Evolutionary conservation across 2,888 invertebrate species (phyloP).

Genomic region (Cosmia pyralina): DNA sequence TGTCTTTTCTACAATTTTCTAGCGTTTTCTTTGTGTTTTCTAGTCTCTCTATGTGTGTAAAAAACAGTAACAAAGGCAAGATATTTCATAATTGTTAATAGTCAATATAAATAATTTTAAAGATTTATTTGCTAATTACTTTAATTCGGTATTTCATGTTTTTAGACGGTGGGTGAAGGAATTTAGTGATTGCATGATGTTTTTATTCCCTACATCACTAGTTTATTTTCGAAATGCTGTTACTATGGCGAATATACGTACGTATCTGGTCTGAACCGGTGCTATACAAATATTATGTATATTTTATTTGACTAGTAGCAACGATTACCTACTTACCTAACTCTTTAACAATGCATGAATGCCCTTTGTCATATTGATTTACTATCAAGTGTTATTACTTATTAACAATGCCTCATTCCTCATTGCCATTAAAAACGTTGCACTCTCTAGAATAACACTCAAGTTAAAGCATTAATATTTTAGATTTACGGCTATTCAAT

Average conservation of each 20-base stretch:
- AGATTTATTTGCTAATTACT: background rate
- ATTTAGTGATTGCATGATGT: conserved; percentile 39
- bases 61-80: too few species aligned
- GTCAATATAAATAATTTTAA: background rate
- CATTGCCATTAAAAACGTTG: conserved; percentile 16
- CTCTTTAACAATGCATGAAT: conserved; percentile 38
- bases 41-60: too few species aligned
- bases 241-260: conserved; percentile 49
- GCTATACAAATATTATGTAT: conserved; percentile 5
- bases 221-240: conserved; percentile 40
- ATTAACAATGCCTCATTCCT: conserved; percentile 41
- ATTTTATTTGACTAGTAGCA: background rate
- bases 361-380: conserved; percentile 36
- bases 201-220: conserved; percentile 38
- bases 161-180: conserved; percentile 19
- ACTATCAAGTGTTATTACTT: conserved; percentile 1
- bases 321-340: conserved; percentile 6
- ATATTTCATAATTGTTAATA: background rate
- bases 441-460: conserved; percentile 9
- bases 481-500: conserved; percentile 5
- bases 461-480: background rate
- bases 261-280: conserved; percentile 34
- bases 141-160: conserved; percentile 12
- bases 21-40: too few species aligned
- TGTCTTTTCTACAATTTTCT: too few species aligned